phyloP scores from a whole-genome alignment of 2,797 vertebrate species.

The Trichosurus vulpecula region DNA sequence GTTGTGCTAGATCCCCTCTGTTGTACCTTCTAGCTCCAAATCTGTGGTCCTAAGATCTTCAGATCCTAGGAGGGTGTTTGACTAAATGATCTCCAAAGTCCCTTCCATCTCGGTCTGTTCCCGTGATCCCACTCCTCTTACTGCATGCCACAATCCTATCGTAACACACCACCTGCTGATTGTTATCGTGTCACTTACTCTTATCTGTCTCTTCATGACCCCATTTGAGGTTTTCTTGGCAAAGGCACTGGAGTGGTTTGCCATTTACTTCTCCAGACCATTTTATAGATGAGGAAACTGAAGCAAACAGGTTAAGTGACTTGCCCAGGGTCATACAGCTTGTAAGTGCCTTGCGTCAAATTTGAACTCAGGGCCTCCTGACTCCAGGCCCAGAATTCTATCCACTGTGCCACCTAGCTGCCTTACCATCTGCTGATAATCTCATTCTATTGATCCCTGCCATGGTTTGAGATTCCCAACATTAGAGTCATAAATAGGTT shows the following conservation, averaged over 20 bases:
- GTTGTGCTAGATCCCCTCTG: neutral
- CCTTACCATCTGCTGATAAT: neutral
- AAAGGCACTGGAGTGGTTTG: neutral
- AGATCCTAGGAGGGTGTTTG: neutral
- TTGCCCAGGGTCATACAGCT: neutral
- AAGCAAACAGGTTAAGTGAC: neutral
- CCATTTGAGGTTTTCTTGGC: neutral
- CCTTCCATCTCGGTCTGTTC: neutral
- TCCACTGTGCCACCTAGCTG: neutral
- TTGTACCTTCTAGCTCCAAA: neutral
- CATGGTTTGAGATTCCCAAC: neutral
- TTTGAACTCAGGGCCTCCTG: neutral
- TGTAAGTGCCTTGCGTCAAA: neutral
- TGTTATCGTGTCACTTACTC: neutral
- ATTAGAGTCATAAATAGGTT: neutral
- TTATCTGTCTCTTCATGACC: neutral
- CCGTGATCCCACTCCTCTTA: neutral
- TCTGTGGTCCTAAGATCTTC: neutral
- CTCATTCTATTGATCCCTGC: neutral
- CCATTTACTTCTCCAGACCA: neutral
- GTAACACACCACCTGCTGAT: neutral
- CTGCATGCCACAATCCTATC: neutral
- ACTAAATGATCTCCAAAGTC: neutral
- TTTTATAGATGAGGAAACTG: neutral
- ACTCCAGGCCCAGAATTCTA: too few relatives aligned